Evolutionary conservation across 2,888 invertebrate genomes (phyloP), one percentile per base, ranked within the genome.

Genomic region (Drosophila rellima): DNA sequence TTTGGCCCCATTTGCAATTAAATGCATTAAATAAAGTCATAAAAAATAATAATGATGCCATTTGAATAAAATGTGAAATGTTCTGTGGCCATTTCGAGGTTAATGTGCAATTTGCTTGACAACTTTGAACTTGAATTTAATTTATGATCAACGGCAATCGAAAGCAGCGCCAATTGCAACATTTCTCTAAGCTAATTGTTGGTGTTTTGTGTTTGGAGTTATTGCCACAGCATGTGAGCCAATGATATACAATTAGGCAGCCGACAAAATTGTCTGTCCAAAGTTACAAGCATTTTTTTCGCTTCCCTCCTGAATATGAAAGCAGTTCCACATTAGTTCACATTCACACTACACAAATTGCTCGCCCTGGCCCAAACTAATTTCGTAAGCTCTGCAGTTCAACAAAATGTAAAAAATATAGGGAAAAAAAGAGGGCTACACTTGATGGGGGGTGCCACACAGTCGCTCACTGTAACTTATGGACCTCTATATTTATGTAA

Each of bases 211-310:
- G n/a, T n/a, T n/a, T n/a, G n/a, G n/a, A 33, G 72, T 77, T 56
- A 44, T 37, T 33, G 35, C n/a, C 50, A 31, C 55, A 50, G 66
- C 51, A 37, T 66, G 66, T 50, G 23, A 74, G 71, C 57, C 57
- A 73, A 70, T 63, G 54, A 73, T 73, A 88, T 80, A 74, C 88
- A 88, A 82, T 82, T 88, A 88, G 71, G 45, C 71, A 44, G 48
- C 71, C 47, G 60, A 51, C 64, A 60, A 77, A 83, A 80, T 76
- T 80, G 69, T 80, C 29, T 47, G 68, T 33, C 57, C 57, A 52
- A 62, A 39, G 54, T 51, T 67, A 56, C 44, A 62, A 66, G 57
- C 73, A 48, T 5, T 50, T 51, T 52, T 23, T 33, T 52, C n/a
- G 50, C 26, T 26, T 55, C 66, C 52, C 51, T 48, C 31, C 59